These are phyloP conservation scores for Dendronephthya gigantea DNA, from an alignment of 64 coral and sea anemone species.

Conservation along the genomic window DNA sequence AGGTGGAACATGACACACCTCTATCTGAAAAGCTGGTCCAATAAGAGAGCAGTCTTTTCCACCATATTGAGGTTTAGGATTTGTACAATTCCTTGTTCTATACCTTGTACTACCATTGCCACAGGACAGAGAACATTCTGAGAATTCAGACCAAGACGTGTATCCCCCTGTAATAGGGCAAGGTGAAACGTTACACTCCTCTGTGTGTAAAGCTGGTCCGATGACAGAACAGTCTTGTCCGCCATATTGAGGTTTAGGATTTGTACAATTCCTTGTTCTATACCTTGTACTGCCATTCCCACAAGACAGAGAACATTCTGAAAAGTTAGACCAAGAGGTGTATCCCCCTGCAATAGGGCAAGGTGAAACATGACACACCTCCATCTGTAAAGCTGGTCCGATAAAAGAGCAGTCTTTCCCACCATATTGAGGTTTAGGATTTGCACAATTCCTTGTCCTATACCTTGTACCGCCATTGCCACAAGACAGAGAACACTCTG, in stretches of 20 bases:
- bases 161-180: slow-evolving; percentile 18
- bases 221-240: not conserved
- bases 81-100: slow-evolving; percentile 25
- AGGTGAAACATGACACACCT: slow-evolving; percentile 14
- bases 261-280: slow-evolving; percentile 46
- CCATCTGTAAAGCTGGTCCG: not conserved
- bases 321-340: slow-evolving; percentile 38
- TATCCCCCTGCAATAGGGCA: slow-evolving; percentile 56
- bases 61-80: slow-evolving; percentile 21
- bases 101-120: not conserved
- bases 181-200: not conserved
- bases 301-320: slow-evolving; percentile 30
- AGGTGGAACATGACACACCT: slow-evolving; percentile 6
- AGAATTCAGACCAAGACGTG: slow-evolving; percentile 35
- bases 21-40: not conserved
- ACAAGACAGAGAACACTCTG: slow-evolving; percentile 8
- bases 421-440: slow-evolving; percentile 18
- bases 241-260: slow-evolving; percentile 25
- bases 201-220: not conserved
- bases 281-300: slow-evolving; percentile 29
- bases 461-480: not conserved
- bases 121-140: slow-evolving; percentile 9
- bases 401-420: slow-evolving; percentile 1
- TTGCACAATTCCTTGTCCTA: slow-evolving; percentile 26
- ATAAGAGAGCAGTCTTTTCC: not conserved